Evolutionary conservation across 2,113 vertebrate genomes (phyloP).

Genomic region (Heterocephalus glaber): DNA sequence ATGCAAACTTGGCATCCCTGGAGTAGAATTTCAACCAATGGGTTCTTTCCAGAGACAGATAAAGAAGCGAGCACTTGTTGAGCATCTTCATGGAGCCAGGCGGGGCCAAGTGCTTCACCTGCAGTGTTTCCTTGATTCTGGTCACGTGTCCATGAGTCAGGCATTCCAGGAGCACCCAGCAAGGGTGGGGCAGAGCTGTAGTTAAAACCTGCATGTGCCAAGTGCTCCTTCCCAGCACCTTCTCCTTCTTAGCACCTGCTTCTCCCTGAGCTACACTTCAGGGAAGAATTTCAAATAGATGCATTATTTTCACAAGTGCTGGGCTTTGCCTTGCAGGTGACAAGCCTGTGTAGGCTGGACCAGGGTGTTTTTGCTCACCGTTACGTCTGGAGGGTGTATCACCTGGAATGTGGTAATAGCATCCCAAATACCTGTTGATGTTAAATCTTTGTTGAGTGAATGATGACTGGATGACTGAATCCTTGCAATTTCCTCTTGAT

Average conservation of each 20-base stretch:
- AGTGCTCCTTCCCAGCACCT: not conserved
- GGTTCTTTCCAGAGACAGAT: not conserved
- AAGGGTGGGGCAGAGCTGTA: not conserved
- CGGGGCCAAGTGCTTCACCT: not conserved
- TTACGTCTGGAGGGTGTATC: not conserved
- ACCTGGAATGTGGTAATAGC: not conserved
- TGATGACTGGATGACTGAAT: not conserved
- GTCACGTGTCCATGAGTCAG: not conserved
- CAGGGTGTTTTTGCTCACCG: not conserved
- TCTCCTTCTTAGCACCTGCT: not conserved
- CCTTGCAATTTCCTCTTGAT: not conserved
- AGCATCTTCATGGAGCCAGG: not conserved
- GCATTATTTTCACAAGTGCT: not conserved
- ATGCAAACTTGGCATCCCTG: not conserved
- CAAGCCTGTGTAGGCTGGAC: not conserved
- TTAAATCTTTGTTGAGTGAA: conserved; percentile 41
- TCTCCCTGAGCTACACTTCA: not conserved
- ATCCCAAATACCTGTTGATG: not conserved
- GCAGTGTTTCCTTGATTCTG: not conserved
- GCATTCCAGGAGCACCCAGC: not conserved
- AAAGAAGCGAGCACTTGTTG: not conserved
- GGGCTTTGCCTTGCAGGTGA: not conserved
- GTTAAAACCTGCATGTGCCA: not conserved
- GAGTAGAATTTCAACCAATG: not conserved
- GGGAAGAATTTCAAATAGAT: not conserved